Percentiles rank a stretch among this genome's conserved stretches.
phyloP scores from a whole-genome alignment of 2,113 vertebrate species.

The Indicator maculatus region DNA sequence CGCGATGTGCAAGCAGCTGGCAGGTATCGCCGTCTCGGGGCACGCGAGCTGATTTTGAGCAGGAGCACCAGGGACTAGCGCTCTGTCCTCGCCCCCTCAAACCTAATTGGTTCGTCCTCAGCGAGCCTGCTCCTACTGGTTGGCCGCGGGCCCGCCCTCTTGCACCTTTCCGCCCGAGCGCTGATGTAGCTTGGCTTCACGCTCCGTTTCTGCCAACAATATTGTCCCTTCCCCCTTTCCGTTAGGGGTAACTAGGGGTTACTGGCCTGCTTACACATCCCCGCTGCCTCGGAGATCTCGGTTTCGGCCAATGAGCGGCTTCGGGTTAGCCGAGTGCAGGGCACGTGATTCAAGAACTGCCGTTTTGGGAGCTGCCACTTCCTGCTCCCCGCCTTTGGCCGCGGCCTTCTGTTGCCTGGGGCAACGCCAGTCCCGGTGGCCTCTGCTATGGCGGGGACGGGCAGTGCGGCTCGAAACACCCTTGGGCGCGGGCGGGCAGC shows the following conservation, averaged over 20 bases:
- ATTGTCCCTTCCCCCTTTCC: background rate
- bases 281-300: background rate
- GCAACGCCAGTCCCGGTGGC: background rate
- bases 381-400: background rate
- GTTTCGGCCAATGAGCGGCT: background rate
- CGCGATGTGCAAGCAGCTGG: background rate
- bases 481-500: background rate
- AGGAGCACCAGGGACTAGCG: background rate
- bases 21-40: rapidly evolving
- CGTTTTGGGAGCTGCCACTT: background rate
- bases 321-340: background rate
- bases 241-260: background rate
- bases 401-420: background rate
- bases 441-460: background rate
- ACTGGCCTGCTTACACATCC: background rate
- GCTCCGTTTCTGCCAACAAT: rapidly evolving
- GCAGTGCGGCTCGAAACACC: background rate
- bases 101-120: background rate
- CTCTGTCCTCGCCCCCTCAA: background rate
- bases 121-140: background rate
- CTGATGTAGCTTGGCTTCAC: rapidly evolving
- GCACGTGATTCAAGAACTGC: background rate
- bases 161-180: rapidly evolving
- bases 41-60: background rate
- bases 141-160: background rate